Conservation (phyloP, 2,888 invertebrate species). For the Megastigmus dorsalis region DNA sequence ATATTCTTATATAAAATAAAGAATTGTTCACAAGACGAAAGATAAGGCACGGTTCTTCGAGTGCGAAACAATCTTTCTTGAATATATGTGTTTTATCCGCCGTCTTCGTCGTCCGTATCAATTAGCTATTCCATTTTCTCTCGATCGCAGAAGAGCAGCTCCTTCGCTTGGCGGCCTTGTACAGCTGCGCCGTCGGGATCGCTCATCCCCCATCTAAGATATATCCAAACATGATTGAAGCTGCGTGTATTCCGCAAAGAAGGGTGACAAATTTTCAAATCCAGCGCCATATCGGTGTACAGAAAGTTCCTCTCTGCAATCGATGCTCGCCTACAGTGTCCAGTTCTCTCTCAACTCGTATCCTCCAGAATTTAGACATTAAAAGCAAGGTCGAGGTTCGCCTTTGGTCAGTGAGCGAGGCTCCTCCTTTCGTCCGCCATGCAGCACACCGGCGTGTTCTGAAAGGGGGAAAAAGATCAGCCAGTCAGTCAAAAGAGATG, state of each 20-base stretch:
- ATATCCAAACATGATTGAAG: background rate
- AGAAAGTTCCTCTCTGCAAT: background rate
- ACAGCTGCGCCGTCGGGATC: background rate
- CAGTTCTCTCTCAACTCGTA: too few species aligned
- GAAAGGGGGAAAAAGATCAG: slow-evolving; percentile 57
- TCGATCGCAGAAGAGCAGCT: background rate
- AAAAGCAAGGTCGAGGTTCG: too few species aligned
- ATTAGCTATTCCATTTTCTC: too few species aligned
- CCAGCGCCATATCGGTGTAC: too few species aligned
- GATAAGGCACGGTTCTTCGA: slow-evolving; percentile 2
- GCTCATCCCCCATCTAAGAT: background rate
- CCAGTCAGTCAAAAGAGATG: background rate
- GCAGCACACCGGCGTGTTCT: slow-evolving; percentile 70
- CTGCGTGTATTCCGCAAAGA: background rate
- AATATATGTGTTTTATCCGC: background rate
- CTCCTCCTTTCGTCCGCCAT: slow-evolving; percentile 64
- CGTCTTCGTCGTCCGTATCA: background rate
- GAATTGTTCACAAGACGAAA: slow-evolving; percentile 1
- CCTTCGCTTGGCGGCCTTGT: too few species aligned
- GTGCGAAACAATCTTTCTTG: background rate
- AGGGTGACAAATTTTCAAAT: background rate
- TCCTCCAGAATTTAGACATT: too few species aligned
- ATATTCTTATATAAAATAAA: slow-evolving; percentile 43
- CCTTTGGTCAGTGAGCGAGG: slow-evolving; percentile 29
- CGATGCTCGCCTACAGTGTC: background rate